Evolutionary conservation across 1,140 invertebrate species (phyloP).

Genomic region (Lordiphosa collinella): DNA sequence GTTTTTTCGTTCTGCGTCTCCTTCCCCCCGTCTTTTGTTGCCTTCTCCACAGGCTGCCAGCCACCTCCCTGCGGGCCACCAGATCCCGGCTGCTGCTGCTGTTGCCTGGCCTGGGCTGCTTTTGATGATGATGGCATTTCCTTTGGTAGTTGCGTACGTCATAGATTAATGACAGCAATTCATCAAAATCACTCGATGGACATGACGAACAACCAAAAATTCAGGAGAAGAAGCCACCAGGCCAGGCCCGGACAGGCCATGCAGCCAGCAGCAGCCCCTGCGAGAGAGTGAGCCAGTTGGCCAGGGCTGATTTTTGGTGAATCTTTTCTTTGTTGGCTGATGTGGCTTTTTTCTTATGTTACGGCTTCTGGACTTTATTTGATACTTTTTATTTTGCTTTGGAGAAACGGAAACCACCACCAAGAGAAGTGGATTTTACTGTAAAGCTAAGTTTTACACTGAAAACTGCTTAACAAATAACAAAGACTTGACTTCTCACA

Average conservation of each 20-base stretch:
- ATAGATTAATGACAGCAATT: slow-evolving; percentile 80
- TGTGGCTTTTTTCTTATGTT: slow-evolving; percentile 13
- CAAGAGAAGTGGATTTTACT: too few species aligned
- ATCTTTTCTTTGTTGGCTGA: slow-evolving; percentile 11
- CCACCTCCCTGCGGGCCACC: slow-evolving; percentile 46
- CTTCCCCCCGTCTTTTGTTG: slow-evolving; percentile 14
- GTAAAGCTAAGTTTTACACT: too few species aligned
- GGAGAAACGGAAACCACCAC: not conserved
- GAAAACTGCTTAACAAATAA: too few species aligned
- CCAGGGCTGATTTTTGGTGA: slow-evolving; percentile 27
- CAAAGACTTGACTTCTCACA: too few species aligned
- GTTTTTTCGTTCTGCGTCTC: not conserved
- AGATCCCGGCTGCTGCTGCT: slow-evolving; percentile 38
- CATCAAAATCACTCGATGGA: slow-evolving; percentile 80
- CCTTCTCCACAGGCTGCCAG: slow-evolving; percentile 5
- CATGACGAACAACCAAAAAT: slow-evolving; percentile 77
- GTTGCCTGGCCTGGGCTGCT: slow-evolving; percentile 55
- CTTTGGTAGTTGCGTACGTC: slow-evolving; percentile 80
- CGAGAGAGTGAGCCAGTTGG: slow-evolving; percentile 11
- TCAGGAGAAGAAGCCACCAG: slow-evolving; percentile 49
- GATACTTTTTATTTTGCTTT: not conserved
- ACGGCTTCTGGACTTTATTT: slow-evolving; percentile 17
- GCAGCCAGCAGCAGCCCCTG: slow-evolving; percentile 21
- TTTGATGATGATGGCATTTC: slow-evolving; percentile 79
- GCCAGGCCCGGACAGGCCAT: slow-evolving; percentile 14